Evolutionary conservation across 2,113 vertebrate species (phyloP).

Genomic region (Ceyx margarethae): DNA sequence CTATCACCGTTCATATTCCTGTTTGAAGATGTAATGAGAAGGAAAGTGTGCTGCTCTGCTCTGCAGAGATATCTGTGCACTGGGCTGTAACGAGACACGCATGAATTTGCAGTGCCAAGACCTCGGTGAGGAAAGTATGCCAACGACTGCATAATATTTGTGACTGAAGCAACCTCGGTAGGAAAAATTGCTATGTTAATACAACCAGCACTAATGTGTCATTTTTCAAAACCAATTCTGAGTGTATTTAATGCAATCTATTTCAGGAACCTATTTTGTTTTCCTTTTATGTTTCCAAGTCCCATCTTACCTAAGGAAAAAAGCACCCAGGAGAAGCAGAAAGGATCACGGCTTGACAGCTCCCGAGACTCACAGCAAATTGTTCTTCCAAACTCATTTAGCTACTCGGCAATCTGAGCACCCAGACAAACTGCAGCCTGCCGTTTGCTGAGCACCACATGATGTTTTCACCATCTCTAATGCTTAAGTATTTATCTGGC

Average conservation of each 20-base stretch:
- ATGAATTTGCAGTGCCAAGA: not conserved
- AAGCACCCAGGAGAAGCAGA: not conserved
- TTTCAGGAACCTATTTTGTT: conserved; percentile 9
- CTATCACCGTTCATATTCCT: not conserved
- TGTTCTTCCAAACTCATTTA: conserved; percentile 4
- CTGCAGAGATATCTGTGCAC: not conserved
- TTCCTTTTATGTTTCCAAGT: conserved; percentile 12
- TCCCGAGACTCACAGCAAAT: not conserved
- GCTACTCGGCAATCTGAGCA: not conserved
- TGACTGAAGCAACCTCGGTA: not conserved
- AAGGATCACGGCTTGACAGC: not conserved
- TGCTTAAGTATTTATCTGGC: not conserved
- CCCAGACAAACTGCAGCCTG: not conserved
- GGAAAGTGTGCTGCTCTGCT: not conserved
- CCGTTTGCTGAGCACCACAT: not conserved
- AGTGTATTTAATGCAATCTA: conserved; percentile 8
- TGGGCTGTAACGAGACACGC: not conserved
- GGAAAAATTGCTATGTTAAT: conserved; percentile 19
- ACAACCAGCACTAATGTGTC: not conserved
- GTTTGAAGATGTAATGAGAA: not conserved
- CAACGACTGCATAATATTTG: conserved; percentile 5
- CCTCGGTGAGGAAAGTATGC: not conserved
- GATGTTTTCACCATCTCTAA: not conserved
- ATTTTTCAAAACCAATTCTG: conserved; percentile 22
- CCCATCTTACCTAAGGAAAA: not conserved